These are phyloP conservation scores for Drosophila limbata DNA, from an alignment of 2,888 invertebrate species.

Conservation along the genomic window DNA sequence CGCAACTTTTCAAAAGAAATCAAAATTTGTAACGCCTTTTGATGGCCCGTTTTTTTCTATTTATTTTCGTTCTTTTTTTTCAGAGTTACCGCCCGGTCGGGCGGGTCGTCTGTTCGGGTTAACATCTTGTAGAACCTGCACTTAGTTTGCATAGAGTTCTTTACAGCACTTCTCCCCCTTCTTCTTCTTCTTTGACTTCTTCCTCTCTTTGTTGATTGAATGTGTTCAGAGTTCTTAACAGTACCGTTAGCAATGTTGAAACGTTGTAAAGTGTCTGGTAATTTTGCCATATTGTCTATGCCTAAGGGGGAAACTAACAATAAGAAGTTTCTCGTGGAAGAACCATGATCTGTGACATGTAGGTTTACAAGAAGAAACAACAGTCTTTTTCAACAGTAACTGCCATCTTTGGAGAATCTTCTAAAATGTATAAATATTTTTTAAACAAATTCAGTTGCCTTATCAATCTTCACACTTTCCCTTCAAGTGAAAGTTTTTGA, in stretches of 20 bases:
- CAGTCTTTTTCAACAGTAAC: too few relatives aligned
- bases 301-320: not conserved
- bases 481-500: conserved; percentile 49
- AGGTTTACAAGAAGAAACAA: not conserved
- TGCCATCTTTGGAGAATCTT: not conserved
- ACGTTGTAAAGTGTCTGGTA: conserved; percentile 30
- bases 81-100: conserved; percentile 51
- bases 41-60: conserved; percentile 58
- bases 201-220: conserved; percentile 56
- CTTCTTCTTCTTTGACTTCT: not conserved
- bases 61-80: conserved; percentile 16
- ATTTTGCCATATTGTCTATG: conserved; percentile 47
- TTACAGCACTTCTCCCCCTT: conserved; percentile 22
- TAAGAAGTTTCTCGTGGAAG: not conserved
- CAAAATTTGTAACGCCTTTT: conserved; percentile 80
- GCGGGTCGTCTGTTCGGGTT: conserved; percentile 23
- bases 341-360: not conserved
- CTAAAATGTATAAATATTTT: not conserved
- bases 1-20: conserved; percentile 79
- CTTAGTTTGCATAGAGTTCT: conserved; percentile 76
- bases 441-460: not conserved
- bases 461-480: conserved; percentile 44
- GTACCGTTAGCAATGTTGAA: conserved; percentile 53
- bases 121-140: conserved; percentile 56
- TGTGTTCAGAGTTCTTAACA: conserved; percentile 52